Base-by-base conservation (phyloP, 2,888 invertebrate species). In the Chelonus formosanus region DNA sequence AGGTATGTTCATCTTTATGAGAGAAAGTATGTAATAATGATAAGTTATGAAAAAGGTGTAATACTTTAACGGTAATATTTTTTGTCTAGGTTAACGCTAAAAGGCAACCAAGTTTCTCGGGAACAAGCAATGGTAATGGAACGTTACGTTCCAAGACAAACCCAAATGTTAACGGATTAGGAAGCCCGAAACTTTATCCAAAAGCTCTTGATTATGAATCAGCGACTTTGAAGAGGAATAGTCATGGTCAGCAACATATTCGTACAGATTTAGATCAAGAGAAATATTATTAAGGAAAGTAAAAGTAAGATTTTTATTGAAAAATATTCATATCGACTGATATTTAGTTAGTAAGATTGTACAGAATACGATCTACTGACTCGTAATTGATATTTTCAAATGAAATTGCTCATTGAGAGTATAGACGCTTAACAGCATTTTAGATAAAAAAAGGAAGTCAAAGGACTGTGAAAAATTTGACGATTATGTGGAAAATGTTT, bases 191-290 rank as follows among this genome's bases (percentile, higher is more conserved):
- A 80, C 85, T 89, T 62, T 92, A 91, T 79, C 89, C 89, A 43
- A 93, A 90, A 83, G 90, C 87, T 68, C 88, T 89, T 76, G 94
- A 94, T 72, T 93, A 92, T 78, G 93, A 94, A 78, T 90, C 91
- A 60, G 91, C 92, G 10, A 93, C 93, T 0, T 83, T 93, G 47
- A 89, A 92, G 74, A 85, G 93, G 57, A 92, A 93, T 81, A 92
- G 93, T 74, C 87, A 92, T 84, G 87, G 81, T 36, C 81, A 81
- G 50, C 78, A 80, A 56, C 88, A 87, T 57, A 89, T 85, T 68
- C 87, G 89, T 69, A 84, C 89, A 31, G 90, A 90, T 73, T 79
- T 88, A 5, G 90, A 90, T 75, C 90, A 90, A 67, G 90, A 90
- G 70, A 90, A 90, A 76, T 90, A 90, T 77, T 90, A 90, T 77